Evolutionary conservation across 2,888 invertebrate genomes (phyloP).

Genomic region (Emmelina monodactyla): DNA sequence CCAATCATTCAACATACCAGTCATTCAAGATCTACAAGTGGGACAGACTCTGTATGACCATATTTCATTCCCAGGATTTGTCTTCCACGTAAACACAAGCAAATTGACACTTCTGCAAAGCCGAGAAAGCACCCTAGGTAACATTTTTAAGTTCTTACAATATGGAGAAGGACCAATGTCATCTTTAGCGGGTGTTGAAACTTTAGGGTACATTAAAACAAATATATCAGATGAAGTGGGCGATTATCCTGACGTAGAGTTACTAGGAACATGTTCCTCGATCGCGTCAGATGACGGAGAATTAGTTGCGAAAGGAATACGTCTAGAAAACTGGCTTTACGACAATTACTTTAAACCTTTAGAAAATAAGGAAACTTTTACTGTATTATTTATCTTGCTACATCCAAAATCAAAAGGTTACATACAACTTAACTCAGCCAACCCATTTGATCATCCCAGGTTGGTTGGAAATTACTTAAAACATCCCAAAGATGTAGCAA

Average conservation of each 20-base stretch:
- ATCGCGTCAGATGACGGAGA: constrained; percentile 63
- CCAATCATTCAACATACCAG: constrained; percentile 62
- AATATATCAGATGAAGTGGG: constrained; percentile 58
- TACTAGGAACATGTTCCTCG: constrained; percentile 66
- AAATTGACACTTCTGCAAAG: constrained; percentile 32
- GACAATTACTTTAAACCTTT: constrained; percentile 42
- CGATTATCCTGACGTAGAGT: constrained; percentile 71
- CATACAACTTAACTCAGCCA: constrained; percentile 66
- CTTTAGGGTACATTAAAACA: constrained; percentile 66
- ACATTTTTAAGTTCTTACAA: constrained; percentile 34
- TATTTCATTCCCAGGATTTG: constrained; percentile 65
- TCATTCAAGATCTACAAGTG: constrained; percentile 69
- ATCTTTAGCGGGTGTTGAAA: constrained; percentile 64
- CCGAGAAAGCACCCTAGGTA: constrained; percentile 31
- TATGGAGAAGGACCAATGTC: constrained; percentile 62
- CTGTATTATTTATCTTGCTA: constrained; percentile 63
- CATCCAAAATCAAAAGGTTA: constrained; percentile 72
- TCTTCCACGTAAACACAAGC: constrained; percentile 58
- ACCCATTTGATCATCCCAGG: constrained; percentile 71
- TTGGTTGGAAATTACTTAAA: constrained; percentile 78
- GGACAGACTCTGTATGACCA: constrained; percentile 75
- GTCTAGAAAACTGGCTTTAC: constrained; percentile 45
- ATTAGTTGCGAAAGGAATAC: constrained; percentile 42
- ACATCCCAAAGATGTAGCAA: constrained; percentile 65
- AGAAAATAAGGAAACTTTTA: constrained; percentile 47